Percentiles rank a stretch among this genome's conserved stretches.
These are phyloP conservation scores for Malacosoma neustria DNA, from an alignment of 2,888 invertebrate species.

Conservation along the genomic window DNA sequence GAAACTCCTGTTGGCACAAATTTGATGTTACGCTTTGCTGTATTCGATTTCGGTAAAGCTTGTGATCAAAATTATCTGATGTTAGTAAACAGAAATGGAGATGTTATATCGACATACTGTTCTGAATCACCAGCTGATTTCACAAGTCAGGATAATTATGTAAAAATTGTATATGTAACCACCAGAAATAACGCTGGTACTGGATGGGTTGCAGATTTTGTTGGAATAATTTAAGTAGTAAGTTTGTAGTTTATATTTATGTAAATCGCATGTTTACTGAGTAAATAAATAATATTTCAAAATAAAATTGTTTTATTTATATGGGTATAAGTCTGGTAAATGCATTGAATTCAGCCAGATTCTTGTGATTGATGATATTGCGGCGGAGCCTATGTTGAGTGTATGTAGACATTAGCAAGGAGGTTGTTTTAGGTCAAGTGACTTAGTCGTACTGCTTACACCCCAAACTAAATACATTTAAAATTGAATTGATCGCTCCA, in stretches of 20 bases:
- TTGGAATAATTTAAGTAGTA: conserved; percentile 14
- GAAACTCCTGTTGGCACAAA: conserved; percentile 43
- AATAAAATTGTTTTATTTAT: no score
- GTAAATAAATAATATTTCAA: not conserved
- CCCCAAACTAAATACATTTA: no score
- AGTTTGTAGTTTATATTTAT: not conserved
- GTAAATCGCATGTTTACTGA: not conserved
- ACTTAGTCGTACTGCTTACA: no score
- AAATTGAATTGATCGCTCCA: not conserved
- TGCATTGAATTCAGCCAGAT: no score
- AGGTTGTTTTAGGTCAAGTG: no score
- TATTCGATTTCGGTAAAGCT: conserved; percentile 77
- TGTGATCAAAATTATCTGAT: conserved; percentile 80
- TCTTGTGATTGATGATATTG: no score
- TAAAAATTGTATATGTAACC: conserved; percentile 78
- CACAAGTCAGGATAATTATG: conserved; percentile 63
- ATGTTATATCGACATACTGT: conserved; percentile 55
- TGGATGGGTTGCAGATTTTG: conserved; percentile 77
- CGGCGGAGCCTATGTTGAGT: no score
- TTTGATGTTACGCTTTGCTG: conserved; percentile 40
- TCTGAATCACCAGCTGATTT: conserved; percentile 75
- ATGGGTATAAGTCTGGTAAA: no score
- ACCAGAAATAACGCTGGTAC: conserved; percentile 80
- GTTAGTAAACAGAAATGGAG: conserved; percentile 66
- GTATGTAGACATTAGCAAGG: no score